Evolutionary conservation across 2,113 vertebrate genomes (phyloP).

Genomic region (Oreochromis aureus): DNA sequence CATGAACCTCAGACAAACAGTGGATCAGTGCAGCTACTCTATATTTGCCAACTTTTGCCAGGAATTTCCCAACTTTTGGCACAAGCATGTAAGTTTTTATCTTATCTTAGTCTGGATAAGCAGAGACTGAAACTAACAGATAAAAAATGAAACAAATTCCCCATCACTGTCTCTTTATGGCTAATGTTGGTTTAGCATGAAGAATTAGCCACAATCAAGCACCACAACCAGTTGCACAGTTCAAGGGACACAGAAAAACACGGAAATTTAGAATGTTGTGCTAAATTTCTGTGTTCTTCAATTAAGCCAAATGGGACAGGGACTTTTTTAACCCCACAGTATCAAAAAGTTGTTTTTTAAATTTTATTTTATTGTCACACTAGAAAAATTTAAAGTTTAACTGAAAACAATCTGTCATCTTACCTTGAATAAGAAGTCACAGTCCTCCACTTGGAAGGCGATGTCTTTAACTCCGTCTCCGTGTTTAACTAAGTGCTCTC

Average conservation of each 20-base stretch:
- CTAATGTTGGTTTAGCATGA: neutral
- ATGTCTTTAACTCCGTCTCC: conserved; percentile 79
- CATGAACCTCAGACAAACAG: neutral
- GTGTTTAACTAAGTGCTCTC: conserved; percentile 71
- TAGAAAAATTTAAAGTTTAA: neutral
- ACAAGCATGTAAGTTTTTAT: neutral
- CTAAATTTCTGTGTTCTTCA: neutral
- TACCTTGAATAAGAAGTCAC: conserved; percentile 78
- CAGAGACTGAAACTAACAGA: neutral
- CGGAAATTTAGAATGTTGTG: neutral
- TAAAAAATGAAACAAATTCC: neutral
- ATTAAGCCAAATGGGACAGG: neutral
- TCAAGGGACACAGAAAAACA: neutral
- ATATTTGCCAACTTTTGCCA: neutral
- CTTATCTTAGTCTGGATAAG: neutral
- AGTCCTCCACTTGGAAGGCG: conserved; percentile 80
- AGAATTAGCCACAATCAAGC: neutral
- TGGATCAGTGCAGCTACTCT: neutral
- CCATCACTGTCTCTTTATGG: neutral
- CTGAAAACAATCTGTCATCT: neutral
- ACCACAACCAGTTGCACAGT: neutral
- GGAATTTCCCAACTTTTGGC: neutral
- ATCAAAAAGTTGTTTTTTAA: neutral
- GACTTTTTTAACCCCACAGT: neutral
- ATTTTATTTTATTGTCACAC: neutral